Evolutionary conservation across 2,888 invertebrate species (phyloP).

Genomic region (Hypsopygia costalis): DNA sequence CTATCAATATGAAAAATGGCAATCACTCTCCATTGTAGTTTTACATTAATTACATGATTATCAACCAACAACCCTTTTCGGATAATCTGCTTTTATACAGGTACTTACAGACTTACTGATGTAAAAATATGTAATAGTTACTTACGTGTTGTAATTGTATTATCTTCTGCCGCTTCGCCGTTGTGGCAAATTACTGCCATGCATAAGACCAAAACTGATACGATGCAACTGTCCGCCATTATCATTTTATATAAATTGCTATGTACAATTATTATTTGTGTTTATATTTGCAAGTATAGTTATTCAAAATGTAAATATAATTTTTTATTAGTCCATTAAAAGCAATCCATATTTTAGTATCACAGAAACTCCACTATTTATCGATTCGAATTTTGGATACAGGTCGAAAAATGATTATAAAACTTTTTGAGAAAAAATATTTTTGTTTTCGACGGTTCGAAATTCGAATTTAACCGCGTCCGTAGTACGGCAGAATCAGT

Average conservation of each 20-base stretch:
- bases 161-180: constrained; percentile 59
- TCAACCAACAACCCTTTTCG: too few relatives aligned
- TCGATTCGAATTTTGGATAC: constrained; percentile 16
- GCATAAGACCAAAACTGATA: constrained; percentile 54
- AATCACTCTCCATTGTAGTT: too few relatives aligned
- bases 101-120: too few relatives aligned
- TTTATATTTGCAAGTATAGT: constrained; percentile 22
- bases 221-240: constrained; percentile 53
- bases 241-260: constrained; percentile 32
- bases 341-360: constrained; percentile 27
- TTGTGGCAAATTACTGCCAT: constrained; percentile 51
- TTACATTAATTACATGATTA: too few relatives aligned
- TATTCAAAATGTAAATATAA: too few relatives aligned
- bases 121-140: too few relatives aligned
- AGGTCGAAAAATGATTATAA: background rate
- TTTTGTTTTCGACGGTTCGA: constrained; percentile 25
- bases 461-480: constrained; percentile 49
- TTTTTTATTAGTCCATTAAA: constrained; percentile 13
- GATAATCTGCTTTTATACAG: too few relatives aligned
- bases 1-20: too few relatives aligned
- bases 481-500: constrained; percentile 50
- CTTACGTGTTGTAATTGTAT: constrained; percentile 59
- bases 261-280: constrained; percentile 9
- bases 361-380: constrained; percentile 25
- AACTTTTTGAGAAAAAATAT: constrained; percentile 2